These are phyloP conservation scores for Okapia johnstoni DNA, from an alignment of 2,113 vertebrate species.

Conservation along the genomic window DNA sequence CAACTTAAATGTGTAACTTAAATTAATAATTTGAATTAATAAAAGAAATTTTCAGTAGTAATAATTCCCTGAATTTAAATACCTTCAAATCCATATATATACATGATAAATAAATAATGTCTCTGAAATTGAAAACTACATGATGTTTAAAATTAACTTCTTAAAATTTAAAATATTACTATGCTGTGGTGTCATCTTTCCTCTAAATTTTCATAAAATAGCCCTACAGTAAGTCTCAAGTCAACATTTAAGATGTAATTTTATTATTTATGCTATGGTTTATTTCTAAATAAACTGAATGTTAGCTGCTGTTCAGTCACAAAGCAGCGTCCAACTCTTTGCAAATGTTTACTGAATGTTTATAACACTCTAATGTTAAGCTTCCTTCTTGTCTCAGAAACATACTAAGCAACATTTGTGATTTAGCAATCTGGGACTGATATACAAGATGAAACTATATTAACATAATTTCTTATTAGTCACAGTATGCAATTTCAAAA, in stretches of 20 bases:
- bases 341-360: not conserved
- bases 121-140: not conserved
- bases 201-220: not conserved
- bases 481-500: not conserved
- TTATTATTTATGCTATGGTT: not conserved
- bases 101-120: not conserved
- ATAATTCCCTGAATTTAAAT: not conserved
- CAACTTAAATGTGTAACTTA: not conserved
- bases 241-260: not conserved
- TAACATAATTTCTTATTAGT: not conserved
- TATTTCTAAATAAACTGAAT: not conserved
- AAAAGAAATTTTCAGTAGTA: not conserved
- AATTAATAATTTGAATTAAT: not conserved
- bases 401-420: no score
- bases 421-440: no score
- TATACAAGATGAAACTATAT: no score
- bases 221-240: not conserved
- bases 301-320: no score
- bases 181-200: not conserved
- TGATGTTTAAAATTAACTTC: not conserved
- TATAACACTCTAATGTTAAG: not conserved
- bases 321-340: not conserved
- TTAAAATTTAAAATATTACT: not conserved
- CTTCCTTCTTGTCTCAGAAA: not conserved
- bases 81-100: not conserved